phyloP scores from a whole-genome alignment of 2,113 vertebrate genomes.

The Myrmecobius fasciatus region DNA sequence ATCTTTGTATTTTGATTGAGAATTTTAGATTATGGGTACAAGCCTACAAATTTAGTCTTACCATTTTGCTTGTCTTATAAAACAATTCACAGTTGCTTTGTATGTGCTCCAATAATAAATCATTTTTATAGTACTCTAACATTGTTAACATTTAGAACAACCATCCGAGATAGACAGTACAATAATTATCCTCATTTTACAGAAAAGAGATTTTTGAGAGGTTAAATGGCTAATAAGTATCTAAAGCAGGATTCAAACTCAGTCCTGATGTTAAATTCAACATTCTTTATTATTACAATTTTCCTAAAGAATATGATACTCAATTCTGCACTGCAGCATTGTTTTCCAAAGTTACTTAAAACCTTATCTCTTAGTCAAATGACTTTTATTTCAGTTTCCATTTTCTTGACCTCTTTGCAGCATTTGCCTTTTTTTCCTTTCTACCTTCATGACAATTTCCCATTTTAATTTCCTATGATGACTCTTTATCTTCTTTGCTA shows the following conservation, averaged over 20 bases:
- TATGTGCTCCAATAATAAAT: neutral
- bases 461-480: neutral
- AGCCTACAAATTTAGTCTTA: conserved; percentile 35
- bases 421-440: neutral
- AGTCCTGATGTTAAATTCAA: neutral
- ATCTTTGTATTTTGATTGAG: conserved; percentile 19
- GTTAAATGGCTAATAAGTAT: neutral
- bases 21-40: conserved; percentile 11
- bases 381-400: neutral
- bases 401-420: neutral
- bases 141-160: neutral
- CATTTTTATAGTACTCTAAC: neutral
- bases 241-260: neutral
- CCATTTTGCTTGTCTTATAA: neutral
- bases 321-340: neutral
- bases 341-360: neutral
- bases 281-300: neutral
- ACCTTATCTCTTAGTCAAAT: neutral
- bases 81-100: neutral
- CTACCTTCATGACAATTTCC: neutral
- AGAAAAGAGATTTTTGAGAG: neutral
- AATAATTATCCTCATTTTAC: neutral
- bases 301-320: neutral
- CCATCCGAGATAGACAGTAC: neutral
- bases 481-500: neutral